These are phyloP conservation scores for Oreochromis grahami DNA, from an alignment of 2,797 vertebrate species.

Conservation along the genomic window DNA sequence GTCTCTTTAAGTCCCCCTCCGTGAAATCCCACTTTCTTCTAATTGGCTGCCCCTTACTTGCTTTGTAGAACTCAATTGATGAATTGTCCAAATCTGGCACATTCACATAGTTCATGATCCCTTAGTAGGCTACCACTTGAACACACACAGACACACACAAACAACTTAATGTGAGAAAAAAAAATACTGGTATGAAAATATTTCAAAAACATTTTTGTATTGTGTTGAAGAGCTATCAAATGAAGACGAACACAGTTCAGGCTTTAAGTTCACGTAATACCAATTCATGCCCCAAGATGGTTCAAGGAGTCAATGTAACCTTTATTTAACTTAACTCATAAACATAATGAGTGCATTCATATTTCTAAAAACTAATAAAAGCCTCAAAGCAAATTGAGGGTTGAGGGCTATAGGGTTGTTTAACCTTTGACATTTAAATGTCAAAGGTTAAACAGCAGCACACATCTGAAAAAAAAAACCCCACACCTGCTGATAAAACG, in stretches of 20 bases:
- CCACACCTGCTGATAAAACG: neutral
- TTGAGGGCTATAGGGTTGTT: too few relatives aligned
- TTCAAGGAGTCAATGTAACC: neutral
- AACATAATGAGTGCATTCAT: rapidly evolving
- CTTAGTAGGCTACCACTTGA: neutral
- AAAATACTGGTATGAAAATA: neutral
- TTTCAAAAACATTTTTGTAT: neutral
- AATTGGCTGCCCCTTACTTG: neutral
- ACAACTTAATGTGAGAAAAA: neutral
- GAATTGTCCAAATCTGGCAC: neutral
- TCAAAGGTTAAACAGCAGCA: neutral
- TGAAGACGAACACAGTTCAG: neutral
- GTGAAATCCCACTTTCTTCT: neutral
- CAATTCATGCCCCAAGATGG: neutral
- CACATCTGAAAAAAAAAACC: neutral
- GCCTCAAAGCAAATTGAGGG: neutral
- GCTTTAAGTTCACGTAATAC: neutral
- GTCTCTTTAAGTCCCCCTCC: neutral
- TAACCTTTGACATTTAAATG: too few relatives aligned
- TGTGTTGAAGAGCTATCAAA: rapidly evolving
- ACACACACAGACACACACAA: neutral
- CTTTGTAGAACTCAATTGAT: neutral
- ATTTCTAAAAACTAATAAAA: neutral
- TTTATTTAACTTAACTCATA: neutral
- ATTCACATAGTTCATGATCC: neutral